Conservation (phyloP, 2,797 vertebrate species). For the Amphiprion clarkii region DNA sequence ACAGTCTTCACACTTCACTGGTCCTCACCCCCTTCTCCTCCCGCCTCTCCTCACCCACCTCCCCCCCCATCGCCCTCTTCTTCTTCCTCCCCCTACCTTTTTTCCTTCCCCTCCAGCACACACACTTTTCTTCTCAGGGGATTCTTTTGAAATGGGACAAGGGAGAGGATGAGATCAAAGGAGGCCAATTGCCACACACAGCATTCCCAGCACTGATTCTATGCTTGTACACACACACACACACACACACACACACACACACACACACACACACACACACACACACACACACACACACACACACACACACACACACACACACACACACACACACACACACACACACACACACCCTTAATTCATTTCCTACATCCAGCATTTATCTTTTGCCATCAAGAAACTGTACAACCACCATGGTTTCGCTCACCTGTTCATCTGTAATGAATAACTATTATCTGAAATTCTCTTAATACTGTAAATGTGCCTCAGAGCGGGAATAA, state of each 20-base stretch:
- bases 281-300: conserved; percentile 27
- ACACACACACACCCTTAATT: conserved; percentile 27
- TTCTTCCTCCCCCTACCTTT: conserved; percentile 55
- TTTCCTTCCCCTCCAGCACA: conserved; percentile 79
- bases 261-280: conserved; percentile 36
- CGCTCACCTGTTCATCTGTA: neutral
- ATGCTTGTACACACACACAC: conserved; percentile 23
- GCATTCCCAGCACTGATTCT: conserved; percentile 79
- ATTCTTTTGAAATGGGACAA: conserved; percentile 92
- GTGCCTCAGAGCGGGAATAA: neutral
- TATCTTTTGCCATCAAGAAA: conserved; percentile 22
- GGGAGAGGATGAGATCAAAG: conserved; percentile 93
- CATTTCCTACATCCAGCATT: conserved; percentile 27
- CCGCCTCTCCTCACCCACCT: neutral
- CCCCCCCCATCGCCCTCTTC: conserved; percentile 56
- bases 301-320: conserved; percentile 41
- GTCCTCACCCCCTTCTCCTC: conserved; percentile 76
- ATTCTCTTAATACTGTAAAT: neutral
- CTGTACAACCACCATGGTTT: neutral
- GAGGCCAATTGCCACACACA: conserved; percentile 91
- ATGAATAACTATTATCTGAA: neutral
- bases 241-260: conserved; percentile 37
- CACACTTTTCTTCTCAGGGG: conserved; percentile 81
- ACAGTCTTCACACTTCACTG: conserved; percentile 94
- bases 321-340: conserved; percentile 33